These are phyloP conservation scores for Proteles cristata DNA, from an alignment of 2,113 vertebrate genomes.

Conservation along the genomic window DNA sequence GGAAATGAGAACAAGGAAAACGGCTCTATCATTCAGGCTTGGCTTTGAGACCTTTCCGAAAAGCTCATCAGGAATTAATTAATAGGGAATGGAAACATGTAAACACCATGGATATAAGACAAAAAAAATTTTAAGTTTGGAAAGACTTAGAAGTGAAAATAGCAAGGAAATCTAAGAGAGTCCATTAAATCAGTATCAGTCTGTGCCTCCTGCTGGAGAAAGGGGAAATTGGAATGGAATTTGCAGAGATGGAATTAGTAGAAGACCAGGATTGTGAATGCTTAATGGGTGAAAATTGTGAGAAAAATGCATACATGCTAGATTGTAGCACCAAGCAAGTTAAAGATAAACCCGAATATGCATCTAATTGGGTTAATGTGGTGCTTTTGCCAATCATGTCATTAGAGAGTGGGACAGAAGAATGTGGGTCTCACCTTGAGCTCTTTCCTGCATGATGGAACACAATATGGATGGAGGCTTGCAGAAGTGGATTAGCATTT, in stretches of 20 bases:
- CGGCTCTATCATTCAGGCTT: background rate
- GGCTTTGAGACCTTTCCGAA: background rate
- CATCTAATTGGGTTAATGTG: background rate
- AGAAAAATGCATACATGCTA: background rate
- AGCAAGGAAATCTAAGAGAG: background rate
- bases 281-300: background rate
- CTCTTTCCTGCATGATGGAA: background rate
- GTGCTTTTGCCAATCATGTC: background rate
- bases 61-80: background rate
- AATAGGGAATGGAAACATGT: background rate
- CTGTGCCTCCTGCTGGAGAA: background rate
- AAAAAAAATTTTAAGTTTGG: background rate
- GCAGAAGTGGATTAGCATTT: background rate
- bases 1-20: background rate
- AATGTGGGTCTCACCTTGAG: background rate
- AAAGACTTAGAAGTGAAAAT: background rate
- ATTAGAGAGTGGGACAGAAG: background rate
- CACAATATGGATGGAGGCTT: background rate
- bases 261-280: background rate
- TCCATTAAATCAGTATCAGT: background rate
- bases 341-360: background rate
- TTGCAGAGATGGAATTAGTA: background rate
- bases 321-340: background rate
- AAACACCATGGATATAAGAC: background rate
- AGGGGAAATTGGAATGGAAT: background rate